Base-by-base conservation (phyloP, 1,140 invertebrate genomes). In the Manduca sexta region DNA sequence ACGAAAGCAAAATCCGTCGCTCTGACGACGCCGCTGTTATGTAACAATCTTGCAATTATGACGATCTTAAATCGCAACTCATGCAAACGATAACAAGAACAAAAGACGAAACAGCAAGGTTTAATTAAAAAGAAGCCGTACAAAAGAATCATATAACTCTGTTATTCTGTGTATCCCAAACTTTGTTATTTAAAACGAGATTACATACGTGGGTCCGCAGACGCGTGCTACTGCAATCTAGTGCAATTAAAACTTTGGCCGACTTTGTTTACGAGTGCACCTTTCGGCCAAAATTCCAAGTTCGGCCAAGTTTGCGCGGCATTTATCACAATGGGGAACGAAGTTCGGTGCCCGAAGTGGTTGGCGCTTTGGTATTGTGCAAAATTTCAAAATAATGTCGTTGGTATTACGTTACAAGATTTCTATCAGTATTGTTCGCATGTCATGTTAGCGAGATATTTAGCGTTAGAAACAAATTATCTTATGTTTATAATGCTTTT, bases 211-310 rank as follows among this genome's bases (percentile, higher is more conserved):
- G 13, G 30, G 16, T 45, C 40, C 46, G 55, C 51, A 60, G 55
- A 51, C 59, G 45, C 50, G 45, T 47, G 30, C 46, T 48, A 45
- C 42, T 64, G 57, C 64, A 65, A 74, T 71, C 63, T 60, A 56
- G 45, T 62, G 62, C 68, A 71, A 76, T 76, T 74, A 74, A 76
- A 76, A 76, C 67, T 76, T 76, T 44, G 16, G 29, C 21, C 29
- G 45, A 64, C 39, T 71, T 69, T 66, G 67, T 76, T 67, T 68
- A 66, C 50, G 56, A 66, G 61, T 61, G 64, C 68, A 72, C 65
- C 68, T 69, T 74, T 68, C 52, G 51, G 40, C 61, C 59, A 41
- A 69, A 74, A 66, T 64, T 57, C 49, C 48, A 60, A 69, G 56
- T 74, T 67, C 43, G 38, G 48, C 45, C 47, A 55, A 61, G 60